Percentiles rank a stretch among this genome's conserved stretches.
These are phyloP conservation scores for Octodon degus DNA, from an alignment of 2,113 vertebrate genomes.

Conservation along the genomic window DNA sequence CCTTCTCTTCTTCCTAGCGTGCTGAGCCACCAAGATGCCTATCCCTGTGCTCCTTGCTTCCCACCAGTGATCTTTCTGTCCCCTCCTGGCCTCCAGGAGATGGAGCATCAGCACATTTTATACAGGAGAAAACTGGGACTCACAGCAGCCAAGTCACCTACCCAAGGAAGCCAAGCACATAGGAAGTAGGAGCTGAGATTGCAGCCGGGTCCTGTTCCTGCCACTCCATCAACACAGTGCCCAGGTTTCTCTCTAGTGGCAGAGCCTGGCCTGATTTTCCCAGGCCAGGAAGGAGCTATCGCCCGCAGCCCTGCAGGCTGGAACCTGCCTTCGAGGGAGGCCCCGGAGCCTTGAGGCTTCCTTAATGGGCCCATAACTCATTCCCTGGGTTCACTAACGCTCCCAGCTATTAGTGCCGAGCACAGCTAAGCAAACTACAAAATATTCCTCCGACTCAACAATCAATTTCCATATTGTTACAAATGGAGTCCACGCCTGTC, in stretches of 20 bases:
- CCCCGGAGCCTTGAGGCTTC: conserved; percentile 49
- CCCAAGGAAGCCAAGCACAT: background rate
- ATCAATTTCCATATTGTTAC: conserved; percentile 85
- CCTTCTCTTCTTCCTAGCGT: background rate
- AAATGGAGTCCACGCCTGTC: conserved; percentile 77
- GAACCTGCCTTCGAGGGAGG: conserved; percentile 57
- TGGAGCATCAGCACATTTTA: background rate
- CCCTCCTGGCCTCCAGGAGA: background rate
- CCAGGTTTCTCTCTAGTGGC: background rate
- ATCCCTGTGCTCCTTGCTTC: background rate
- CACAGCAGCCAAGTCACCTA: background rate
- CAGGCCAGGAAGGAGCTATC: conserved; percentile 9
- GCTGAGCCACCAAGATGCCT: background rate
- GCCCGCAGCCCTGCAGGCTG: conserved; percentile 18
- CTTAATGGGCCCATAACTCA: conserved; percentile 80
- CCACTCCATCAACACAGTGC: background rate
- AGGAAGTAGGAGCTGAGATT: background rate
- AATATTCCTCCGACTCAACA: conserved; percentile 81
- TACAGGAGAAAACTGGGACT: background rate
- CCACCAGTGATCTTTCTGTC: no score
- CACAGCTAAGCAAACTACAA: conserved; percentile 83
- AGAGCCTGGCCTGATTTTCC: background rate
- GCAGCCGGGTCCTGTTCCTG: background rate
- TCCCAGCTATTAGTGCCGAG: conserved; percentile 73
- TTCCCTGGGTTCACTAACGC: conserved; percentile 77